Evolutionary conservation across 2,113 vertebrate species (phyloP), one percentile per base, ranked within the genome.

Genomic region (Myiagra hebetior): DNA sequence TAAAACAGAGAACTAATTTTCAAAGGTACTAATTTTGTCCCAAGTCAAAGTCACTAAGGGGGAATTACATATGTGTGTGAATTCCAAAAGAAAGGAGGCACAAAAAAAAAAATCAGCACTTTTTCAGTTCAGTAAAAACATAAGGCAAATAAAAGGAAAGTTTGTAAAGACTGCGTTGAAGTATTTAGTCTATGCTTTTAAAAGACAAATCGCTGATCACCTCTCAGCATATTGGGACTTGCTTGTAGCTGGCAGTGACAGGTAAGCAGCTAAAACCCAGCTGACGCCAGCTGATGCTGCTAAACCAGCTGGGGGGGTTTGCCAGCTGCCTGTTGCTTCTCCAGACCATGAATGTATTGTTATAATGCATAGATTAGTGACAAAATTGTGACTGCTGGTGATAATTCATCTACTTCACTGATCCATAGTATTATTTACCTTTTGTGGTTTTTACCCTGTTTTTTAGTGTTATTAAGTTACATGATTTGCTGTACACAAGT

Each of bases 151-250:
- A 73, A 92, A 93, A 93, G 4, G 21, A 39, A 91, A 91, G 62
- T 95, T 91, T 95, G 85, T 68, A 91, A 93, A 94, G 92, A 69
- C 82, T 90, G 49, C 6, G 14, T 24, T 92, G 85, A 76, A 87
- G 30, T 91, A 96, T 90, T 95, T 93, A 89, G 82, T 91, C 80
- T 89, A 13, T 63, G 42, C 7, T 82, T 93, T 89, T 89, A 90
- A 76, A 96, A 95, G 75, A 95, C 70, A 93, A 85, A 91, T 93
- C 91, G 91, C 87, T 37, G 76, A 78, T 86, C 95, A 89, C 75
- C 44, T 94, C 87, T 30, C 46, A 85, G 77, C 78, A 96, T 83
- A 82, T 17, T 89, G 87, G 31, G 55, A 73, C 33, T 87, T 37
- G 37, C 39, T 42, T 31, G 47, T 33, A 47, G 73, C 72, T 95